Evolutionary conservation across 2,888 invertebrate genomes (phyloP), one percentile per base, ranked within the genome.

Genomic region (Macaria liturata): DNA sequence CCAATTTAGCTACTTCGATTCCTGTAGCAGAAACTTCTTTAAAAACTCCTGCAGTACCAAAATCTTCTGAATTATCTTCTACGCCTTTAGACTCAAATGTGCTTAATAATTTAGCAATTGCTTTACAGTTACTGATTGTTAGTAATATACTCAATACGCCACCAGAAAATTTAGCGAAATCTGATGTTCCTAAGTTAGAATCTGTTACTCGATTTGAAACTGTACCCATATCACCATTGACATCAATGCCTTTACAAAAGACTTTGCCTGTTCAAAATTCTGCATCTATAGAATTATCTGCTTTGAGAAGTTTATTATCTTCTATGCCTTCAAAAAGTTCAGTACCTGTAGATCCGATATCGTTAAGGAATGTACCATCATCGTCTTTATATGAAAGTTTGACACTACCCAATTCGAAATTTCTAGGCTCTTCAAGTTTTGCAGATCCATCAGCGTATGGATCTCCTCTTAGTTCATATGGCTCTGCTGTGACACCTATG

Each of bases 61-160:
- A 59, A 50, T 8, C 48, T n/a, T 8, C 49, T 32, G 40, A 54
- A 39, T 30, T 49, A 52, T 62, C 32, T 3, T 8, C 54, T 3
- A 44, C 59, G 6, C 42, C 55, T 4, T 65, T 83, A 31, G 88
- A 90, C 51, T 63, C 80, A 0, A 80, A 77, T 32, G 73, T 88
- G 0, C 58, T 90, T 0, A 90, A 89, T 46, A 90, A 89, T 61
- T 67, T 90, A 61, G 90, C 89, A 3, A 81, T 89, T 42, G 88
- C 89, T 0, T 67, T 90, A 48, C 89, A 89, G 42, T 57, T 90
- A 5, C 56, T 90, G 1, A 81, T 89, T 5, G 73, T 90, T 0
- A 88, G 78, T 39, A 89, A 88, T 59, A 76, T 90, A 9, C 60
- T 89, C 5, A 84, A 81, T 37, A 61, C 74, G 6, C 80, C 83